phyloP scores from a whole-genome alignment of 2,888 invertebrate genomes.

The Caradrina kadenii region DNA sequence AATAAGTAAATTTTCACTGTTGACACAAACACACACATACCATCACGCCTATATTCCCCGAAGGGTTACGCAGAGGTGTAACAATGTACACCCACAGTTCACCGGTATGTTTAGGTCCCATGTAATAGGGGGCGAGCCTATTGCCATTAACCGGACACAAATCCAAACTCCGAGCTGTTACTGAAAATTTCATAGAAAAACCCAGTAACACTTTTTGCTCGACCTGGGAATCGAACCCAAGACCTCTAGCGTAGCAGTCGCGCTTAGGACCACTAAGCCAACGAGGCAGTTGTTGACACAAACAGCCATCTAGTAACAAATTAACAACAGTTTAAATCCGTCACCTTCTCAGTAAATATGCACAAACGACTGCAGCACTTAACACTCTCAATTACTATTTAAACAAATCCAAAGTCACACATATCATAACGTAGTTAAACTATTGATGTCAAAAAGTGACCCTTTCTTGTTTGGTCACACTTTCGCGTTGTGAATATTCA shows the following conservation, averaged over 20 bases:
- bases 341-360: conserved; percentile 27
- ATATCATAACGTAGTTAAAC: conserved; percentile 37
- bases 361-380: conserved; percentile 31
- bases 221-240: too few relatives aligned
- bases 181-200: too few relatives aligned
- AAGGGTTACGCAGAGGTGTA: too few relatives aligned
- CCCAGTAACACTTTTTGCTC: too few relatives aligned
- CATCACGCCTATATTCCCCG: too few relatives aligned
- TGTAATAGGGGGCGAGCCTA: too few relatives aligned
- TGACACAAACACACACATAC: background rate
- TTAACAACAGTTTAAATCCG: conserved; percentile 27
- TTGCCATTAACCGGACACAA: too few relatives aligned
- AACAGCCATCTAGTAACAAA: conserved; percentile 26
- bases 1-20: background rate
- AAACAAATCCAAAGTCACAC: conserved; percentile 35
- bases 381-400: conserved; percentile 46
- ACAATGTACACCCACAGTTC: too few relatives aligned
- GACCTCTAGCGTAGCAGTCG: too few relatives aligned
- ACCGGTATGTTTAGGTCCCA: too few relatives aligned
- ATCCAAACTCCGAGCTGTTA: too few relatives aligned
- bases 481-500: conserved; percentile 56
- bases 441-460: conserved; percentile 48
- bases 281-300: background rate
- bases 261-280: too few relatives aligned
- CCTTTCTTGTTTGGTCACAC: conserved; percentile 52